phyloP scores from a whole-genome alignment of 2,797 vertebrate genomes.

The Argentina silus region DNA sequence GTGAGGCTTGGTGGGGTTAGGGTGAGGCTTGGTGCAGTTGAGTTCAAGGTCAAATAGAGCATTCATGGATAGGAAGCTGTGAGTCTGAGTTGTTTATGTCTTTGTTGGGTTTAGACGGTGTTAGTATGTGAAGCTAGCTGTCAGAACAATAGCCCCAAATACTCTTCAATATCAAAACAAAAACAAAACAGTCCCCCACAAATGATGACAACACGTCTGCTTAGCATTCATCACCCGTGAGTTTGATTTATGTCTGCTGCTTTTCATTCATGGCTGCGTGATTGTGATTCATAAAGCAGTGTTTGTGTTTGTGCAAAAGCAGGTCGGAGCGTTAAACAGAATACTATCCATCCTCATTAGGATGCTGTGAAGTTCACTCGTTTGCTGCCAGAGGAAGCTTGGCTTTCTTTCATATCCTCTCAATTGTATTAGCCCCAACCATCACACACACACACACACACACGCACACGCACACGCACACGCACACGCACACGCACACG shows the following conservation, averaged over 20 bases:
- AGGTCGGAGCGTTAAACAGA: conserved; percentile 45
- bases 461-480: no score
- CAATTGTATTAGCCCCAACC: conserved; percentile 21
- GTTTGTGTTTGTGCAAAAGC: conserved; percentile 44
- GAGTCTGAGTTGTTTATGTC: no score
- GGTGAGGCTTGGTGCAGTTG: no score
- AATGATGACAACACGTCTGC: conserved; percentile 51
- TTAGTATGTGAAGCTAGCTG: no score
- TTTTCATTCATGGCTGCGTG: conserved; percentile 39
- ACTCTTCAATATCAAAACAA: conserved; percentile 52
- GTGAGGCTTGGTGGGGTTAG: no score
- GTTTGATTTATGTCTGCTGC: conserved; percentile 53
- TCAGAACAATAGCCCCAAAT: neutral
- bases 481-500: neutral
- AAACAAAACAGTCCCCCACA: conserved; percentile 27
- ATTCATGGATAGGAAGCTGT: no score
- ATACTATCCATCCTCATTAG: conserved; percentile 64
- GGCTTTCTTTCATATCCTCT: conserved; percentile 25
- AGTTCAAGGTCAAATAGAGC: no score
- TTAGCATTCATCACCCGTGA: conserved; percentile 45
- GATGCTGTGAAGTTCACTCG: conserved; percentile 42
- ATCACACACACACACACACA: neutral
- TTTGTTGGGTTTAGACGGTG: no score
- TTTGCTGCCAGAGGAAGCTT: conserved; percentile 21
- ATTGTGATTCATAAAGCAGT: conserved; percentile 49